A percentile compares a stretch with the other conserved stretches of the same genome.
These are phyloP conservation scores for Shargacucullia verbasci DNA, from an alignment of 2,888 invertebrate genomes.

Conservation along the genomic window DNA sequence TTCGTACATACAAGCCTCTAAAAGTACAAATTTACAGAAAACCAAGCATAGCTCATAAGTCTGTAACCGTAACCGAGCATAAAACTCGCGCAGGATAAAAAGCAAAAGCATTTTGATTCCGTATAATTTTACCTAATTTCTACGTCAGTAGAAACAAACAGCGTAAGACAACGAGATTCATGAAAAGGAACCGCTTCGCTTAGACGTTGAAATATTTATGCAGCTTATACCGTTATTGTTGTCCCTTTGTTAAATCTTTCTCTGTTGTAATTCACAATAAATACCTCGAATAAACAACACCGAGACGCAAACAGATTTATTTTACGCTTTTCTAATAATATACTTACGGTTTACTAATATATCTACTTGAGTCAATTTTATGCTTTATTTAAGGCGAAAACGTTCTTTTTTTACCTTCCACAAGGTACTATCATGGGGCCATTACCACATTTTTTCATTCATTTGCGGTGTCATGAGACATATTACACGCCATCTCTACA, in stretches of 20 bases:
- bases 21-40: too few relatives aligned
- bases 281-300: conserved; percentile 47
- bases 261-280: conserved; percentile 37
- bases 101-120: conserved; percentile 15
- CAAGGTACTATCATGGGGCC: conserved; percentile 44
- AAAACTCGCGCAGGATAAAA: conserved; percentile 6
- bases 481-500: conserved; percentile 21
- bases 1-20: too few relatives aligned
- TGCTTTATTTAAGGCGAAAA: too few relatives aligned
- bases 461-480: conserved; percentile 27
- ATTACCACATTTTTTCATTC: conserved; percentile 46
- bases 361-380: too few relatives aligned
- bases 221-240: conserved; percentile 42
- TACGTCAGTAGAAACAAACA: conserved; percentile 28
- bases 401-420: conserved; percentile 24
- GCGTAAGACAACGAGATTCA: conserved; percentile 21
- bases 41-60: too few relatives aligned
- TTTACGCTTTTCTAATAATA: too few relatives aligned
- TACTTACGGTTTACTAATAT: too few relatives aligned
- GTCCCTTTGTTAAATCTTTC: conserved; percentile 46
- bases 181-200: conserved; percentile 35
- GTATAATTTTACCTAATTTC: conserved; percentile 5
- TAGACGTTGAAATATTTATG: conserved; percentile 52
- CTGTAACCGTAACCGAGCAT: too few relatives aligned
- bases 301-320: conserved; percentile 19